Percentiles rank a stretch among this genome's conserved stretches.
phyloP scores from a whole-genome alignment of 2,888 invertebrate species.

The Aelia acuminata region DNA sequence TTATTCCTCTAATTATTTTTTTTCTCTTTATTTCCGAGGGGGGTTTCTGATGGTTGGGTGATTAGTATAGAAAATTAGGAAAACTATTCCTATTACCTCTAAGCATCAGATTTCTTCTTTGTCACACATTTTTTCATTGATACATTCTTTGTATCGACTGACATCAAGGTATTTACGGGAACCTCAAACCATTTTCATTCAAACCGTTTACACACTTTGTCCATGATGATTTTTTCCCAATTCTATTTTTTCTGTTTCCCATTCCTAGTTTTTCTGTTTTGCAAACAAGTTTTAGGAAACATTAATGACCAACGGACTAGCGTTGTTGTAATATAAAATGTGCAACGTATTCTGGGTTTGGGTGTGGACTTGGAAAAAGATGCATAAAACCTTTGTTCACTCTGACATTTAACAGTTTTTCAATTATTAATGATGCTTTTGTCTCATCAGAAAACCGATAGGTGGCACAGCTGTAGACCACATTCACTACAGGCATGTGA shows the following conservation, averaged over 20 bases:
- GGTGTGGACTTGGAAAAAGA: neutral
- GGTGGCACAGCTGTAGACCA: conserved; percentile 1
- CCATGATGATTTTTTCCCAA: neutral
- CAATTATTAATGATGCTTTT: neutral
- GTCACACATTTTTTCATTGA: too few species aligned
- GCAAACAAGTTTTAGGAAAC: too few species aligned
- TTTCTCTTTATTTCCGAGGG: too few species aligned
- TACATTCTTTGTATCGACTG: neutral
- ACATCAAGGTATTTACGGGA: neutral
- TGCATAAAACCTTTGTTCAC: neutral
- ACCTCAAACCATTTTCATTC: neutral
- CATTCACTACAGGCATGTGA: neutral
- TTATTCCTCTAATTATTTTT: too few species aligned
- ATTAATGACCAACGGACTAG: neutral
- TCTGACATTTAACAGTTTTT: neutral
- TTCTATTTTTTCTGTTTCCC: neutral
- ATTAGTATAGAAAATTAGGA: neutral
- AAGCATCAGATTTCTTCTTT: neutral
- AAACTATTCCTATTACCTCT: neutral
- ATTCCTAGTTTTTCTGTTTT: neutral
- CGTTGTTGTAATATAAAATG: neutral
- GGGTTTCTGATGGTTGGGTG: neutral
- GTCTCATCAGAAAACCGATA: conserved; percentile 9
- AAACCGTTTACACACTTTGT: neutral
- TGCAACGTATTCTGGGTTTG: neutral